Conservation (phyloP, 1,140 invertebrate species). For the Trigoniulus corallinus region DNA sequence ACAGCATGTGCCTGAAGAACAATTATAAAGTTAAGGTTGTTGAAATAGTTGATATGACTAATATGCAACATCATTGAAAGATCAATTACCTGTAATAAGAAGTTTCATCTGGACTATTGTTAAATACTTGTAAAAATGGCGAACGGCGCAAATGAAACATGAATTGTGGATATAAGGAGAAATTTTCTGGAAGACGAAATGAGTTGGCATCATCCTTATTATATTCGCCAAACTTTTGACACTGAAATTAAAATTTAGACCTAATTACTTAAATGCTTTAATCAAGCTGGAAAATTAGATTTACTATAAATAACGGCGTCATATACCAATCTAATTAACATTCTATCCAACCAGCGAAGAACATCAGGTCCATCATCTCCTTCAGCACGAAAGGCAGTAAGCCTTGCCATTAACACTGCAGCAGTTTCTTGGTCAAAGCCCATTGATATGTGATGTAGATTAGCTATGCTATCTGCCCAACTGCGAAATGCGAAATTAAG, state of each 20-base stretch:
- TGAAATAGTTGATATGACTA: too few relatives aligned
- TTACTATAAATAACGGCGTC: neutral
- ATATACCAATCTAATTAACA: slow-evolving; percentile 80
- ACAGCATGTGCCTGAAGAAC: slow-evolving; percentile 73
- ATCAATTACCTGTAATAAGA: slow-evolving; percentile 76
- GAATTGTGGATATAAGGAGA: slow-evolving; percentile 96
- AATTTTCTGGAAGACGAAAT: slow-evolving; percentile 89
- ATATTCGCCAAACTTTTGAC: slow-evolving; percentile 98
- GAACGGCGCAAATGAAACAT: slow-evolving; percentile 98
- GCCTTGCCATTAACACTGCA: slow-evolving; percentile 89
- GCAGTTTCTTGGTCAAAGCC: slow-evolving; percentile 97
- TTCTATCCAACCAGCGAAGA: slow-evolving; percentile 93
- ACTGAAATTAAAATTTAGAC: slow-evolving; percentile 36
- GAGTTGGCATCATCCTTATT: slow-evolving; percentile 92
- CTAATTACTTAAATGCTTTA: neutral
- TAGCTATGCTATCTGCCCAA: slow-evolving; percentile 35
- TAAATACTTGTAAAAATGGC: slow-evolving; percentile 99
- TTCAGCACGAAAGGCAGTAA: slow-evolving; percentile 91
- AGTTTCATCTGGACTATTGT: slow-evolving; percentile 99
- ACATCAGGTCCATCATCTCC: slow-evolving; percentile 91
- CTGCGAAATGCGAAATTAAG: too few relatives aligned
- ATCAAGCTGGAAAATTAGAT: neutral
- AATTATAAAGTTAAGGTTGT: neutral
- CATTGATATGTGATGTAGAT: slow-evolving; percentile 43
- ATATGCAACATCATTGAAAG: too few relatives aligned